A percentile compares a stretch with the other conserved stretches of the same genome.
Evolutionary conservation across 1,140 invertebrate species (phyloP).

Genomic region (Drosophila arawakana): DNA sequence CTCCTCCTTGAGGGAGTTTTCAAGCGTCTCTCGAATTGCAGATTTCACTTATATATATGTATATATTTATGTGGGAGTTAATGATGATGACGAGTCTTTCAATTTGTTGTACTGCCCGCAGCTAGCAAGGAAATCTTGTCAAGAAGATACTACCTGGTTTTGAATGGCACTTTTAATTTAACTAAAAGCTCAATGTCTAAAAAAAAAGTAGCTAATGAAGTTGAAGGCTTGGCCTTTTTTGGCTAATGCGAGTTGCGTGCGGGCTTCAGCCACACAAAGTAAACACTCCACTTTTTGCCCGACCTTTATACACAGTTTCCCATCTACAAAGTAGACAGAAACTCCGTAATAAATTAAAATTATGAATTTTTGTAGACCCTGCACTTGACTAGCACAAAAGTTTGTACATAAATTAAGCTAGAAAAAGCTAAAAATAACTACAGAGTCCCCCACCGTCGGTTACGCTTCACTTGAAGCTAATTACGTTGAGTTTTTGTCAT

Average conservation of each 20-base stretch:
- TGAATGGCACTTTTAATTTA: conserved; percentile 65
- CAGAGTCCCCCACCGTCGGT: too few relatives aligned
- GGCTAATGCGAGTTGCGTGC: conserved; percentile 66
- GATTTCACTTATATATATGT: conserved; percentile 15
- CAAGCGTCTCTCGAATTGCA: background rate
- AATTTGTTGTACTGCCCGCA: conserved; percentile 1
- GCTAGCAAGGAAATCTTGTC: conserved; percentile 17
- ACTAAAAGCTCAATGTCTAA: conserved; percentile 56
- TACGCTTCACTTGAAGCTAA: conserved; percentile 50
- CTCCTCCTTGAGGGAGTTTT: conserved; percentile 11
- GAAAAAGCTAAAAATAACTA: too few relatives aligned
- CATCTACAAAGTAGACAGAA: background rate
- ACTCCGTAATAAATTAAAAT: conserved; percentile 32
- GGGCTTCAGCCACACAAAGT: conserved; percentile 9
- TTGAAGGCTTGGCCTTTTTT: conserved; percentile 44
- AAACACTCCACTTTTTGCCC: conserved; percentile 15
- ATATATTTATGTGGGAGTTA: conserved; percentile 8
- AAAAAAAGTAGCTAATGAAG: conserved; percentile 24
- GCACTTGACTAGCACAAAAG: too few relatives aligned
- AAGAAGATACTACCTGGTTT: conserved; percentile 9
- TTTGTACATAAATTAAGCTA: too few relatives aligned
- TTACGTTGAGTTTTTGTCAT: conserved; percentile 51
- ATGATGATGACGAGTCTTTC: conserved; percentile 5
- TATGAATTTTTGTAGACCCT: conserved; percentile 1
- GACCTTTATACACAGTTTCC: background rate